These are phyloP conservation scores for Burhinus bistriatus DNA, from an alignment of 2,113 vertebrate genomes.

Conservation along the genomic window DNA sequence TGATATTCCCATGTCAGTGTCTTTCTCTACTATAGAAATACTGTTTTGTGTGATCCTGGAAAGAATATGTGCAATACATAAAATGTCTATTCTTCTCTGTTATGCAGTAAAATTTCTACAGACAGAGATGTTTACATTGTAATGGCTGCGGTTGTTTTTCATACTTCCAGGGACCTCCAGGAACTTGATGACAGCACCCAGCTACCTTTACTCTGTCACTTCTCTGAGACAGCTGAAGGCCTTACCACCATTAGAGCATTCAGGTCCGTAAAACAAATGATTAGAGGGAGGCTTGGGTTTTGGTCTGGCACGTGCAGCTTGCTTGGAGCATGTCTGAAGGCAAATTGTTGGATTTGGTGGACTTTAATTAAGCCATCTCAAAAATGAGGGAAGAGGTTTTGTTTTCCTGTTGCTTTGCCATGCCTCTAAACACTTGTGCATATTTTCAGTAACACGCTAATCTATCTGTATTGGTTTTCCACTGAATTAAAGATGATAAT, in stretches of 20 bases:
- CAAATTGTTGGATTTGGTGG: background rate
- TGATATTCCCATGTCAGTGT: background rate
- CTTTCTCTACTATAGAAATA: background rate
- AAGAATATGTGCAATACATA: background rate
- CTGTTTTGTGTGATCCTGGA: background rate
- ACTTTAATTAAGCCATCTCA: background rate
- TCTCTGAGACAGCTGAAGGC: constrained; percentile 96
- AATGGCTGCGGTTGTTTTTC: background rate
- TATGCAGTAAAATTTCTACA: background rate
- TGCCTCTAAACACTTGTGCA: background rate
- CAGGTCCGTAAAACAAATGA: constrained; percentile 69
- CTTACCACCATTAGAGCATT: constrained; percentile 97
- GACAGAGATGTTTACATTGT: background rate
- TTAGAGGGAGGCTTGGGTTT: background rate
- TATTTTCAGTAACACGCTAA: background rate
- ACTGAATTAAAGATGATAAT: background rate
- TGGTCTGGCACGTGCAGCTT: background rate
- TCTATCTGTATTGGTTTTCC: background rate
- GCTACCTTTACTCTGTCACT: constrained; percentile 94
- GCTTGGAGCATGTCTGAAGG: background rate
- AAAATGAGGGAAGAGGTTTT: background rate
- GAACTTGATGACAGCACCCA: constrained; percentile 96
- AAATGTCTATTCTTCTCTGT: background rate
- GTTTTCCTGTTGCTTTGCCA: background rate
- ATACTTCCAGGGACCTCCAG: constrained; percentile 86